Percentiles rank a stretch among this genome's conserved stretches.
Evolutionary conservation across 2,113 vertebrate genomes (phyloP).

Genomic region (Lates calcarifer): DNA sequence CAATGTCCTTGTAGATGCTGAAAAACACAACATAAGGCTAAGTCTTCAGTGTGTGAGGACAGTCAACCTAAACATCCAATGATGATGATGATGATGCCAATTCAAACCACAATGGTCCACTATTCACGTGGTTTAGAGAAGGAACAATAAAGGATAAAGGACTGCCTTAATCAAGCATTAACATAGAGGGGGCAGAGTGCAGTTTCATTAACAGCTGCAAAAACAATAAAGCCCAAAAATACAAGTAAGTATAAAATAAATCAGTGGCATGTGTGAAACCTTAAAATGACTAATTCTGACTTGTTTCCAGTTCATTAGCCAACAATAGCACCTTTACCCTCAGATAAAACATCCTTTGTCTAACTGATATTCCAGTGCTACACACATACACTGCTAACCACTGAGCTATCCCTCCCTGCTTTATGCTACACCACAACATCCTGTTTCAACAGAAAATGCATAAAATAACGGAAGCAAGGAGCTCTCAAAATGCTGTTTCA

Average conservation of each 20-base stretch:
- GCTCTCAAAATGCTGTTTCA: conserved; percentile 14
- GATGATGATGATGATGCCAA: neutral
- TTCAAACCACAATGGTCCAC: neutral
- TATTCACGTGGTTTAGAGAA: neutral
- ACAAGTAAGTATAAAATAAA: conserved; percentile 8
- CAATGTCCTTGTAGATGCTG: too few relatives aligned
- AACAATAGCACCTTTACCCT: neutral
- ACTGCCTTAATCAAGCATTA: neutral
- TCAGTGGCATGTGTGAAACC: neutral
- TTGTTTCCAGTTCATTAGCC: neutral
- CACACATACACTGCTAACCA: neutral
- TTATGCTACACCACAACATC: conserved; percentile 67
- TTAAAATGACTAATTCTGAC: neutral
- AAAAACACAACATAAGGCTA: too few relatives aligned
- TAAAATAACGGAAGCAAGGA: conserved; percentile 27
- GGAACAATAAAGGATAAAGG: conserved; percentile 3
- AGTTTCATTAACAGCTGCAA: neutral
- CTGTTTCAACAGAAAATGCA: conserved; percentile 61
- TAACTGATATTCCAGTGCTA: conserved; percentile 16
- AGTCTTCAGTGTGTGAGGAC: too few relatives aligned
- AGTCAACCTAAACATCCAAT: neutral
- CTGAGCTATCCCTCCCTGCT: neutral
- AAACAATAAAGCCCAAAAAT: too few relatives aligned
- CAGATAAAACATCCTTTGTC: neutral
- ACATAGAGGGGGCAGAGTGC: neutral